Evolutionary conservation across 92 coral and sea anemone genomes (phyloP), one percentile per base, ranked within the genome.

Genomic region (Actinernus sp.): DNA sequence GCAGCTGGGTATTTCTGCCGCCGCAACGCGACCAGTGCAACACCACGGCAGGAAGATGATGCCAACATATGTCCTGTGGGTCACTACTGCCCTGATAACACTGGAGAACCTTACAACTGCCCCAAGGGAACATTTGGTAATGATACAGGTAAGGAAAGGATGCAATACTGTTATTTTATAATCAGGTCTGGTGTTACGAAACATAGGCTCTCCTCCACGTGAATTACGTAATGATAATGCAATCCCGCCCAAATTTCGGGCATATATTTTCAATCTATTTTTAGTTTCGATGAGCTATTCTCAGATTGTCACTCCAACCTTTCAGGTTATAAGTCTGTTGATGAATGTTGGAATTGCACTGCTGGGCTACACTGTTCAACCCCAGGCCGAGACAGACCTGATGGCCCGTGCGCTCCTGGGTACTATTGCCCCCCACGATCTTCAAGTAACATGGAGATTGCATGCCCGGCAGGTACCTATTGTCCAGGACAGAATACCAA

Each of bases 1-100:
- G 88, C 68, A 30, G 94, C 94, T 36, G 97, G 97, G 1, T 91
- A 94, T 67, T 94, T 69, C 69, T 94, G 98, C 40, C 81, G 97
- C 26, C 94, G 95, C 16, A 83, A 79, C 57, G 94, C 98, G 19
- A 69, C 39, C n/a, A 63, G 65, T 13, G 83, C 85, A 2, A 84
- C 98, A 9, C 98, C 98, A 1, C 48, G 84, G 65, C 97, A 94
- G 74, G 90, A 84, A n/a, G 80, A 71, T 20, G 84, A 87, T 44
- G 98, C 98, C 29, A 91, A 94, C 71, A 91, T 94, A 37, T 94
- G 98, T 47, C 97, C 95, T 14, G 82, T 87, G 31, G 98, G 98
- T 27, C 95, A 91, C 66, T 94, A 83, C 65, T 94, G 98, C 60
- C 94, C 91, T 1, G 62, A 87, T 51, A 79, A 84, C 31, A 94